A percentile compares a stretch with the other conserved stretches of the same genome.
Evolutionary conservation across 1,140 invertebrate species (phyloP).

Genomic region (Drosophila arizonae): DNA sequence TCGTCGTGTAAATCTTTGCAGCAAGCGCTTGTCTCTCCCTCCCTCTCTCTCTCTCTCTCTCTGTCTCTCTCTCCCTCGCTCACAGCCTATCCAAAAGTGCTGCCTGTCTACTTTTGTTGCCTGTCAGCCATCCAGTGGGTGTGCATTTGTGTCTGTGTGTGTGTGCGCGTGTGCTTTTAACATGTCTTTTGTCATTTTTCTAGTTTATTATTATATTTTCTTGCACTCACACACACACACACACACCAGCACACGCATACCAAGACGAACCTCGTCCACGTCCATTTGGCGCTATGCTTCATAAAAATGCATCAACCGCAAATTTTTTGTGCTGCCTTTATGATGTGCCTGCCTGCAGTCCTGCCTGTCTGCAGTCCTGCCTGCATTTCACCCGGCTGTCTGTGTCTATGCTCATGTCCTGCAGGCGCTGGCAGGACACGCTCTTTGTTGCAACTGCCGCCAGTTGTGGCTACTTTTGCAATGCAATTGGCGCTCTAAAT

Average conservation of each 20-base stretch:
- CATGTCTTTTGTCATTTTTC: slow-evolving; percentile 68
- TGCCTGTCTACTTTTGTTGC: slow-evolving; percentile 46
- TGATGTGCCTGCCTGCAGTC: slow-evolving; percentile 26
- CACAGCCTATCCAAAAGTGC: slow-evolving; percentile 51
- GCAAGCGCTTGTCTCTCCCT: slow-evolving; percentile 8
- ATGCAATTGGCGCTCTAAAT: slow-evolving; percentile 60
- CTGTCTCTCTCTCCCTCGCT: not conserved
- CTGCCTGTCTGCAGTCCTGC: not conserved
- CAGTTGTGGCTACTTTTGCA: slow-evolving; percentile 55
- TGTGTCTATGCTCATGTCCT: slow-evolving; percentile 25
- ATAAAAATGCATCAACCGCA: slow-evolving; percentile 67
- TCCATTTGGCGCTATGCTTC: slow-evolving; percentile 54
- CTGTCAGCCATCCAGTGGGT: slow-evolving; percentile 26
- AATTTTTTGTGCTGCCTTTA: slow-evolving; percentile 51
- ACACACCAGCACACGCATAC: not conserved
- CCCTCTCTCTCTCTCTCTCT: slow-evolving; percentile 15
- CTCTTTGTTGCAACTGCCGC: slow-evolving; percentile 44
- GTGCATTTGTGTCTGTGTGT: not conserved
- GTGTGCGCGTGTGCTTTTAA: slow-evolving; percentile 52
- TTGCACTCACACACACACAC: slow-evolving; percentile 27
- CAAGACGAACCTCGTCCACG: slow-evolving; percentile 21
- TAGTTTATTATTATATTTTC: slow-evolving; percentile 68
- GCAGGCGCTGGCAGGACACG: slow-evolving; percentile 46
- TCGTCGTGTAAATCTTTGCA: slow-evolving; percentile 40
- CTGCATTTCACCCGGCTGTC: not conserved